These are phyloP conservation scores for Coryphaenoides rupestris DNA, from an alignment of 2,113 vertebrate genomes.

Conservation along the genomic window DNA sequence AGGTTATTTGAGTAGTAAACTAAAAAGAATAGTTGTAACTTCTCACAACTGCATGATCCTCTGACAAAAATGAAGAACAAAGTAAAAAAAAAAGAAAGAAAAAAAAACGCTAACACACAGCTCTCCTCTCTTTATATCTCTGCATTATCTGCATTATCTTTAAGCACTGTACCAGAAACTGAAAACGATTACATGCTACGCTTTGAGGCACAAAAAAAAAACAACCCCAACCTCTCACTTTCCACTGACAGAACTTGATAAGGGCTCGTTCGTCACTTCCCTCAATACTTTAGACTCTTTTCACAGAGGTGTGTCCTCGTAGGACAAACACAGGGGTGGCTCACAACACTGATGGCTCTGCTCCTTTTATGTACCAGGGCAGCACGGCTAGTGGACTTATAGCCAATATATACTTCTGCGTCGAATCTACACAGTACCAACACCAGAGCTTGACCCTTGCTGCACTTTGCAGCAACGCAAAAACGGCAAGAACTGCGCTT, in stretches of 20 bases:
- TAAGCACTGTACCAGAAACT: constrained; percentile 26
- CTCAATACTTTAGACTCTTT: constrained; percentile 41
- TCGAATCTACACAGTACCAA: no score
- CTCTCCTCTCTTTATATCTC: constrained; percentile 44
- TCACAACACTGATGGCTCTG: not conserved
- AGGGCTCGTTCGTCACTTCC: constrained; percentile 67
- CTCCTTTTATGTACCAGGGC: no score
- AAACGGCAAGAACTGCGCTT: no score
- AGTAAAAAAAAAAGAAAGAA: constrained; percentile 3
- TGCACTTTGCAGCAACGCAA: no score
- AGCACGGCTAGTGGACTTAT: not conserved
- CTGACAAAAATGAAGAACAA: not conserved
- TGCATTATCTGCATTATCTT: constrained; percentile 35
- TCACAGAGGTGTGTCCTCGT: not conserved
- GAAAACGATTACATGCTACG: constrained; percentile 32
- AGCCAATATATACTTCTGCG: no score
- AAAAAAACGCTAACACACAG: constrained; percentile 28
- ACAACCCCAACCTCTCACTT: constrained; percentile 9
- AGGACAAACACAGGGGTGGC: not conserved
- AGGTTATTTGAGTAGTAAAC: constrained; percentile 47
- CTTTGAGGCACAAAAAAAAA: constrained; percentile 18
- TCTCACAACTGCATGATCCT: not conserved
- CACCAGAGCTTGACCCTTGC: no score
- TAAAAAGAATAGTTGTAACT: constrained; percentile 12
- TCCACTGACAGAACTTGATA: constrained; percentile 56